Evolutionary conservation across 2,888 invertebrate species (phyloP).

Genomic region (Temnothorax ravouxi): DNA sequence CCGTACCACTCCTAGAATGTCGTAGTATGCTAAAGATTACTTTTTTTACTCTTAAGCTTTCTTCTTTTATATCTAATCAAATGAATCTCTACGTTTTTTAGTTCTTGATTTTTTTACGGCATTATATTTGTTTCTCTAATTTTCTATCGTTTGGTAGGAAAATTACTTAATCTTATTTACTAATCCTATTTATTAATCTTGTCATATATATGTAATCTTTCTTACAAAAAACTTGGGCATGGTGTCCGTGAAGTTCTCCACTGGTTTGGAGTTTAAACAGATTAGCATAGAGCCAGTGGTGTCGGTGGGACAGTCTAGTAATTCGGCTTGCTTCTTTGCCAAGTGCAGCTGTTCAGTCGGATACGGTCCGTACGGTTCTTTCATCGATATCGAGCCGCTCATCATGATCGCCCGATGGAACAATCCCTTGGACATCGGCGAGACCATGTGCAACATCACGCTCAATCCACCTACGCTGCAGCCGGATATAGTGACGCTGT

Average conservation of each 20-base stretch:
- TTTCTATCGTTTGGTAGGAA: background rate
- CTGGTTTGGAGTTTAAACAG: slow-evolving; percentile 87
- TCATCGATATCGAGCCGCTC: slow-evolving; percentile 88
- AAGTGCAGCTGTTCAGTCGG: slow-evolving; percentile 88
- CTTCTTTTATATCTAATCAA: background rate
- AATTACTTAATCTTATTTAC: background rate
- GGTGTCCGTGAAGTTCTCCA: slow-evolving; percentile 73
- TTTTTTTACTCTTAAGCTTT: background rate
- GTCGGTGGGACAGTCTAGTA: slow-evolving; percentile 88
- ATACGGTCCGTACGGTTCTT: slow-evolving; percentile 87
- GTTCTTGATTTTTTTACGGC: background rate
- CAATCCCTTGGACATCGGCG: slow-evolving; percentile 90
- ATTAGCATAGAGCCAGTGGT: slow-evolving; percentile 87
- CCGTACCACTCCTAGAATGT: slow-evolving; percentile 87
- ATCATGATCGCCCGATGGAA: slow-evolving; percentile 91
- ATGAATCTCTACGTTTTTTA: background rate
- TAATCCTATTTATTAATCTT: background rate
- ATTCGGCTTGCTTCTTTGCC: slow-evolving; percentile 89
- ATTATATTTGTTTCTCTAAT: background rate
- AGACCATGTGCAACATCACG: slow-evolving; percentile 86
- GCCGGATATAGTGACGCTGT: slow-evolving; percentile 89
- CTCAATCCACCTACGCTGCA: slow-evolving; percentile 87
- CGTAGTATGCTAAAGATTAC: background rate
- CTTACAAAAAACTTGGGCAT: slow-evolving; percentile 74
- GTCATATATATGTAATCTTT: background rate